These are phyloP conservation scores for Alaudala cheleensis DNA, from an alignment of 2,113 vertebrate genomes.

Conservation along the genomic window DNA sequence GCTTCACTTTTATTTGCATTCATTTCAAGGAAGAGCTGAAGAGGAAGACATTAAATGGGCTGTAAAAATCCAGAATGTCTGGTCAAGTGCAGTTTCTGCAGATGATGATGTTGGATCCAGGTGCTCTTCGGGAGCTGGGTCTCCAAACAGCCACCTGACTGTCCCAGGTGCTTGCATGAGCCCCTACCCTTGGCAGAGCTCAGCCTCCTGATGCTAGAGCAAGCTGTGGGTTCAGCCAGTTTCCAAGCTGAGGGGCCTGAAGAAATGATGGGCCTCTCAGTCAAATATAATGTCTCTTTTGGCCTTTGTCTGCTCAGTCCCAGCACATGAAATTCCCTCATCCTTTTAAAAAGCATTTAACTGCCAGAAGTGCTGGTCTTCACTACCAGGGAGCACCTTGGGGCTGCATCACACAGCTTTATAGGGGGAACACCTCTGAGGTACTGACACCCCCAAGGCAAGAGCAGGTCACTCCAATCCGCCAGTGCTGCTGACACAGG, in stretches of 20 bases:
- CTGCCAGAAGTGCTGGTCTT: background rate
- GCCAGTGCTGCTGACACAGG: fast-evolving
- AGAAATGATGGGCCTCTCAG: background rate
- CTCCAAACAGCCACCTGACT: background rate
- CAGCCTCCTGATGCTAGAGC: background rate
- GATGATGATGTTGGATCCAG: background rate
- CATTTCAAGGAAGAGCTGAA: background rate
- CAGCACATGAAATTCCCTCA: background rate
- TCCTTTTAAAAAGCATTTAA: background rate
- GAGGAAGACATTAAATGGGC: background rate
- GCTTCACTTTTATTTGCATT: background rate
- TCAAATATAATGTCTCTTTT: background rate
- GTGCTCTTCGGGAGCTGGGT: background rate
- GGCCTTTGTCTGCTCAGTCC: background rate
- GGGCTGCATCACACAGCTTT: background rate
- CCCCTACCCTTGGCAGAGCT: background rate
- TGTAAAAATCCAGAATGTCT: background rate
- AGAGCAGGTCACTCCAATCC: background rate
- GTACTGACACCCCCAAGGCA: background rate
- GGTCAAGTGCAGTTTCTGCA: background rate
- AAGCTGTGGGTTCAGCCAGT: background rate
- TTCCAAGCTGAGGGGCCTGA: background rate
- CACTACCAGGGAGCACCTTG: background rate
- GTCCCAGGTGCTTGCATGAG: background rate
- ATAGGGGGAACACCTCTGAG: too few relatives aligned